These are phyloP conservation scores for Drosophila ercepeae DNA, from an alignment of 1,140 invertebrate species.

Conservation along the genomic window DNA sequence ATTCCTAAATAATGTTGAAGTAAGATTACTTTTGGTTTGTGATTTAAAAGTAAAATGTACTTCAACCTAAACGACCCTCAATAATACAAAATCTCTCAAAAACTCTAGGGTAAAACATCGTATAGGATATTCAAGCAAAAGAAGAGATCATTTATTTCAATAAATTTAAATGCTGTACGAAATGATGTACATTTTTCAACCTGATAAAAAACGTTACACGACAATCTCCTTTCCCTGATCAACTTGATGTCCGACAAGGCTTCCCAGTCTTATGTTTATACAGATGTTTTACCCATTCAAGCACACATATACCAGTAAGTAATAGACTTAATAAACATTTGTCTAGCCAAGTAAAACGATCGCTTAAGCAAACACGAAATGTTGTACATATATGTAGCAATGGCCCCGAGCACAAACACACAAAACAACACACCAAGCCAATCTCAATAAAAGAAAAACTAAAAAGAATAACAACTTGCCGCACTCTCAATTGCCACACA, in stretches of 20 bases:
- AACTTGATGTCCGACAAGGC: conserved; percentile 8
- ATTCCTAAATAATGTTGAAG: conserved; percentile 25
- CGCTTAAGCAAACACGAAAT: conserved; percentile 69
- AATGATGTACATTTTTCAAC: not conserved
- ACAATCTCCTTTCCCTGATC: conserved; percentile 1
- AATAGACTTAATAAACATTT: conserved; percentile 64
- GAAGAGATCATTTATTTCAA: conserved; percentile 1
- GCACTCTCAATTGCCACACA: conserved; percentile 31
- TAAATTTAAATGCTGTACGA: not conserved
- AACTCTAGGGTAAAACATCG: conserved; percentile 10
- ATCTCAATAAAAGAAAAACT: conserved; percentile 63
- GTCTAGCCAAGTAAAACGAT: conserved; percentile 71
- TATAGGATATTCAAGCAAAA: not conserved
- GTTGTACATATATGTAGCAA: conserved; percentile 63
- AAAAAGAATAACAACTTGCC: conserved; percentile 37
- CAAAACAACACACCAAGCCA: conserved; percentile 49
- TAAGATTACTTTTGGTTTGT: conserved; percentile 20
- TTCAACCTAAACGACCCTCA: not conserved
- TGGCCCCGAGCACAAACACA: conserved; percentile 50
- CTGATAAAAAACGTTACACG: not conserved
- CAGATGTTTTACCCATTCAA: conserved; percentile 28
- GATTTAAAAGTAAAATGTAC: conserved; percentile 31
- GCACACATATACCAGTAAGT: conserved; percentile 35
- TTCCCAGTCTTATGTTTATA: conserved; percentile 17
- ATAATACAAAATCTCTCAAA: conserved; percentile 3